Conservation (phyloP, 2,113 vertebrate species). For the Pimephales promelas region DNA sequence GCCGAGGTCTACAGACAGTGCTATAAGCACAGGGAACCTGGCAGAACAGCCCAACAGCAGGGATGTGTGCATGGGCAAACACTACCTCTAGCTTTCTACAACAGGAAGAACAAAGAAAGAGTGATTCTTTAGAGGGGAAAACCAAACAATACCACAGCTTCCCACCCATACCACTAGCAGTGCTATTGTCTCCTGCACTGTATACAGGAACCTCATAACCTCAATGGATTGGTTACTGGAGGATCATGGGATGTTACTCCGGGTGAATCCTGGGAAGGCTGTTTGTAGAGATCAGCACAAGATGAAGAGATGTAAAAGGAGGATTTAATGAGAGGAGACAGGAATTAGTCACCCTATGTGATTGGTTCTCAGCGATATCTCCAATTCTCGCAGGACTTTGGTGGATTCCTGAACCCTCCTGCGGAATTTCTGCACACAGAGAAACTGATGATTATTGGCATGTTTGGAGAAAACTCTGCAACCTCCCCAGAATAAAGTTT, state of each 20-base stretch:
- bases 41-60: constrained; percentile 61
- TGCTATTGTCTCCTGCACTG: constrained; percentile 20
- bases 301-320: constrained; percentile 7
- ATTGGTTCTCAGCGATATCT: constrained; percentile 95
- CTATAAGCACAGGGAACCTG: constrained; percentile 65
- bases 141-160: constrained; percentile 47
- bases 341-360: constrained; percentile 88
- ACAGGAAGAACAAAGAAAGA: constrained; percentile 62
- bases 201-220: constrained; percentile 15
- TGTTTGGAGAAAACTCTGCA: neutral
- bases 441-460: constrained; percentile 40
- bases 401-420: constrained; percentile 94
- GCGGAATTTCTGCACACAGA: constrained; percentile 87
- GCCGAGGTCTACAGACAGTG: constrained; percentile 61
- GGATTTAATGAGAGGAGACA: constrained; percentile 29
- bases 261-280: neutral
- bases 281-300: constrained; percentile 20
- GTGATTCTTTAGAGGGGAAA: constrained; percentile 48
- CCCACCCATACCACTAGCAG: constrained; percentile 21
- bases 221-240: neutral
- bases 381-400: constrained; percentile 92
- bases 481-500: neutral
- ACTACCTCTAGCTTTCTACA: constrained; percentile 49
- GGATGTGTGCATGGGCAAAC: constrained; percentile 62
- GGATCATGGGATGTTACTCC: constrained; percentile 10